Percentiles rank a stretch among this genome's conserved stretches.
phyloP scores from a whole-genome alignment of 2,888 invertebrate genomes.

The Urechis unicinctus region DNA sequence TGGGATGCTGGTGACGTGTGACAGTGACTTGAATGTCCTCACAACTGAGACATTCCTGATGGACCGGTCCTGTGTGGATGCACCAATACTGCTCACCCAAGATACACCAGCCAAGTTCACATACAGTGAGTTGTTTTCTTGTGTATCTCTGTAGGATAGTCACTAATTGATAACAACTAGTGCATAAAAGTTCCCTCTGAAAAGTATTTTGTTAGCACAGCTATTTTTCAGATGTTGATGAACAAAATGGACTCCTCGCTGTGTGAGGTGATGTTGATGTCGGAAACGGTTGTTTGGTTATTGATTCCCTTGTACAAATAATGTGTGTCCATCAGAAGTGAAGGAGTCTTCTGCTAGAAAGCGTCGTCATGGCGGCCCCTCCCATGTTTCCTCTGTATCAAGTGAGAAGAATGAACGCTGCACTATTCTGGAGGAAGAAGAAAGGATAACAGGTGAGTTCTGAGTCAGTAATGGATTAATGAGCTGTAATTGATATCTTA shows the following conservation, averaged over 20 bases:
- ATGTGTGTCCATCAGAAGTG: too few relatives aligned
- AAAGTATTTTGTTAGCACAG: not conserved
- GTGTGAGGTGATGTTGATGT: too few relatives aligned
- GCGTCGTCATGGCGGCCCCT: not conserved
- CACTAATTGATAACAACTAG: too few relatives aligned
- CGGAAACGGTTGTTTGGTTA: too few relatives aligned
- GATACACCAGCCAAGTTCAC: slow-evolving; percentile 26
- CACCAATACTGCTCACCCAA: slow-evolving; percentile 28
- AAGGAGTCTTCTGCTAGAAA: not conserved
- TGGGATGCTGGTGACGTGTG: not conserved
- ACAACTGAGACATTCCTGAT: slow-evolving; percentile 29
- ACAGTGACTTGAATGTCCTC: not conserved
- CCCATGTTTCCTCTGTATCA: slow-evolving; percentile 1
- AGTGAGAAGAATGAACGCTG: slow-evolving; percentile 22
- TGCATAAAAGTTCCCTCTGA: not conserved
- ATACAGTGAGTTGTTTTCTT: slow-evolving; percentile 31
- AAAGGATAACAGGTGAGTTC: slow-evolving; percentile 29
- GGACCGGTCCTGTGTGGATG: slow-evolving; percentile 27
- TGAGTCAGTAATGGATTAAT: too few relatives aligned
- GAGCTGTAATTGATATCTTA: too few relatives aligned
- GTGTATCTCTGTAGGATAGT: too few relatives aligned
- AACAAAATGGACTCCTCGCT: not conserved
- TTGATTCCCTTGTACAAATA: too few relatives aligned
- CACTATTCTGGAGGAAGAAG: slow-evolving; percentile 27
- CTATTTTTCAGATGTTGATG: not conserved